Evolutionary conservation across 2,797 vertebrate genomes (phyloP).

Genomic region (Podarcis lilfordi): DNA sequence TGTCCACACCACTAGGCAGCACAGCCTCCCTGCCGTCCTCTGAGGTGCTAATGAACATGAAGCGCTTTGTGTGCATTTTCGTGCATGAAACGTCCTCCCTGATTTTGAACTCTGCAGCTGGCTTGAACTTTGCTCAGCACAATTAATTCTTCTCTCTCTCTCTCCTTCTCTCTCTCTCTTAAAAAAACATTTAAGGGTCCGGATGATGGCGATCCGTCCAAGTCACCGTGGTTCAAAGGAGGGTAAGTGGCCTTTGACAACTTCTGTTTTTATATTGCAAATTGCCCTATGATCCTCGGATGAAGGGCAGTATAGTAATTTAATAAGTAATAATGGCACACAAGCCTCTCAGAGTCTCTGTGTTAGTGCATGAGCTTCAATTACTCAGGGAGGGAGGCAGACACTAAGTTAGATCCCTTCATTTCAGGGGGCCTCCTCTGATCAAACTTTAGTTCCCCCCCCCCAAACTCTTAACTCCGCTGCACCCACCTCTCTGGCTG

Average conservation of each 20-base stretch:
- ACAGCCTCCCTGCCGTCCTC: background rate
- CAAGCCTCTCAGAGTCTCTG: too few species aligned
- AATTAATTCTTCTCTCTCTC: constrained; percentile 22
- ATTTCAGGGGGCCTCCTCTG: too few species aligned
- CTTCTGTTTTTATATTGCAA: background rate
- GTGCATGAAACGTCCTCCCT: constrained; percentile 48
- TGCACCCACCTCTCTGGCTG: too few species aligned
- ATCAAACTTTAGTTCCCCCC: rapidly evolving
- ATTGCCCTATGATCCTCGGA: too few species aligned
- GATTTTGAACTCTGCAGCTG: background rate
- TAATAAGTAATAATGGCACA: too few species aligned
- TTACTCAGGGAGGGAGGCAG: too few species aligned
- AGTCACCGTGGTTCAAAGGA: constrained; percentile 90
- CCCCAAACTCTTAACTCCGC: too few species aligned
- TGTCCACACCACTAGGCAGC: background rate
- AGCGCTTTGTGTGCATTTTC: constrained; percentile 30
- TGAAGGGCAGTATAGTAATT: too few species aligned
- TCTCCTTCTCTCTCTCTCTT: background rate
- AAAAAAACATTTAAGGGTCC: constrained; percentile 77
- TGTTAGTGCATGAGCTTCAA: too few species aligned
- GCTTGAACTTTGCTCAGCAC: background rate
- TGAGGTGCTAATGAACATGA: constrained; percentile 21
- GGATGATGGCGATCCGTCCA: constrained; percentile 84
- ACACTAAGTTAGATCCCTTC: too few species aligned
- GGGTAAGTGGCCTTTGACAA: constrained; percentile 82